Base-by-base conservation (phyloP, 2,797 vertebrate species). In the Balearica regulorum region DNA sequence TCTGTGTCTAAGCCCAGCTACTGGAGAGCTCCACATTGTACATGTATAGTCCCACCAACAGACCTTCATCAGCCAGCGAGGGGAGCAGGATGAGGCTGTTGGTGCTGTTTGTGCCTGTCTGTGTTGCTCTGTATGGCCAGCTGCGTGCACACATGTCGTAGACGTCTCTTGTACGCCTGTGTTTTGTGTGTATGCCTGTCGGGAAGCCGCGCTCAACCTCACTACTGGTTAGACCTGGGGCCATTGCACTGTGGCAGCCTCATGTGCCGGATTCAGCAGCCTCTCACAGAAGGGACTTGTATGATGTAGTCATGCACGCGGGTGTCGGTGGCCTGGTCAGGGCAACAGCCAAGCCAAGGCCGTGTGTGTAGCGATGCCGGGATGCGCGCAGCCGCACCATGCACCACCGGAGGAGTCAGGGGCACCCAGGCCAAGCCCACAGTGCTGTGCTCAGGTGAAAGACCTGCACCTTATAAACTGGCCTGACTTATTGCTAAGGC, bases 291-390 rank as follows among this genome's bases (percentile, higher is more conserved):
- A 31, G 26, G 44, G 28, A n/a, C 39, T 13, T 7, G 28, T 29
- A 11, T 5, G 11, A 24, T 46, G 48, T 5, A 4, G 25, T 19
- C 18, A 13, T 18, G 41, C 41, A 19, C 6, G 1, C 14, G 22
- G 48, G 54, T 18, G 33, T 20, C 0, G 3, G 37, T 41, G 26
- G 62, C 61, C 33, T 16, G 13, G 43, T 13, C 31, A 41, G 39
- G 54, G 16, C 55, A 53, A 22, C 55, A 44, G 55, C 21, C 46
- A 16, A 55, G 29, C 19, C 70, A 43, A 25, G 39, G 20, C 46
- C 2, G 3, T 1, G 7, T 3, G 25, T 6, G 46, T 58, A 51
- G 75, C 16, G 5, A 26, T 19, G 33, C 44, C 11, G 1, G 5
- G 18, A 22, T 5, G 19, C 14, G 6, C 1, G 6, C 21, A 28